Percentiles rank a stretch among this genome's conserved stretches.
Evolutionary conservation across 2,888 invertebrate genomes (phyloP).

Genomic region (Abrostola tripartita): DNA sequence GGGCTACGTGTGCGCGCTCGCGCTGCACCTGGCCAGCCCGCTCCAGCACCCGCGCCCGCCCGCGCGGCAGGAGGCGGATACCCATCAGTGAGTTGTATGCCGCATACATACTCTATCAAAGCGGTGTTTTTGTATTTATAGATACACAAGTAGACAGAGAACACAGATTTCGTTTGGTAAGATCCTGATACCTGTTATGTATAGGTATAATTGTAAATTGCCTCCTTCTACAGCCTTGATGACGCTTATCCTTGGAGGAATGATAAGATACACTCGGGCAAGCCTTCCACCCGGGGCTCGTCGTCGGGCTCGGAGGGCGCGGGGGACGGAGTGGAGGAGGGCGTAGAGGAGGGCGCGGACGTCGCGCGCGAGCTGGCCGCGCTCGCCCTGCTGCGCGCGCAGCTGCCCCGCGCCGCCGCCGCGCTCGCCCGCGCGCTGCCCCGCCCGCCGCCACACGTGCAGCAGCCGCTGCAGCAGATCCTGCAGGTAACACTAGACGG

Average conservation of each 20-base stretch:
- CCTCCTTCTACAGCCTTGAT: too few species aligned
- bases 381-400: constrained; percentile 74
- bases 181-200: too few species aligned
- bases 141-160: too few species aligned
- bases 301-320: constrained; percentile 22
- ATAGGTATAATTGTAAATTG: too few species aligned
- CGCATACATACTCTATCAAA: too few species aligned
- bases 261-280: too few species aligned
- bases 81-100: constrained; percentile 27
- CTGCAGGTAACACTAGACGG: constrained; percentile 74
- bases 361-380: constrained; percentile 80
- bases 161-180: too few species aligned
- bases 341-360: constrained; percentile 81
- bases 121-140: too few species aligned
- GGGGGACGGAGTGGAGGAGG: constrained; percentile 64
- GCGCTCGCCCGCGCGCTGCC: constrained; percentile 69
- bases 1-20: constrained; percentile 71
- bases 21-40: constrained; percentile 74
- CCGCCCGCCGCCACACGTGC: constrained; percentile 61
- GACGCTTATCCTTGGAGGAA: too few species aligned
- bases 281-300: background rate
- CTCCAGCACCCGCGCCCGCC: constrained; percentile 61
- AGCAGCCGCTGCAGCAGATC: constrained; percentile 70
- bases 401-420: constrained; percentile 64
- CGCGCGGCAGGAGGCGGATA: constrained; percentile 45